These are phyloP conservation scores for Limnephilus marmoratus DNA, from an alignment of 2,888 invertebrate genomes.

Conservation along the genomic window DNA sequence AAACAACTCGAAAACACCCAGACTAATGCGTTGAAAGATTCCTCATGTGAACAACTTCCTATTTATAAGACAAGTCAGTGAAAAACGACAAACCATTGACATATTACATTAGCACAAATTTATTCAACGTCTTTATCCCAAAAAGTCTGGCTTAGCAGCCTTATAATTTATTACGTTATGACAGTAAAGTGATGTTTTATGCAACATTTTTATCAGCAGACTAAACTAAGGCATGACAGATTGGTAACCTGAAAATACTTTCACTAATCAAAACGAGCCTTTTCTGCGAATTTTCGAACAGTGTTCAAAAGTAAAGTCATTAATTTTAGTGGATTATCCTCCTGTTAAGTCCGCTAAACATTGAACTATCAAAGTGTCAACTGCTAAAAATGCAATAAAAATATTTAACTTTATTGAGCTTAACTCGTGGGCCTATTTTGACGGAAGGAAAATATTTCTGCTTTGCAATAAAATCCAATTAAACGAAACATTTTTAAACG, in stretches of 20 bases:
- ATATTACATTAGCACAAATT: background rate
- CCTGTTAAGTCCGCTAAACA: background rate
- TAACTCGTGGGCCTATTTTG: too few relatives aligned
- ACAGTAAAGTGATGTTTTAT: background rate
- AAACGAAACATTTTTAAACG: too few relatives aligned
- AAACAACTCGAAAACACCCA: background rate
- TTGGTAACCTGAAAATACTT: background rate
- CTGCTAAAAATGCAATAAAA: background rate
- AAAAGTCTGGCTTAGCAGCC: background rate
- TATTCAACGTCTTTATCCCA: background rate
- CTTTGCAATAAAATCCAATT: too few relatives aligned
- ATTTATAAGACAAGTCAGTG: background rate
- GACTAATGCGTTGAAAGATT: background rate
- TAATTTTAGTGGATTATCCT: background rate
- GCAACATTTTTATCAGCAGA: background rate
- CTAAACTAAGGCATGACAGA: background rate
- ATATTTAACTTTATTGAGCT: background rate
- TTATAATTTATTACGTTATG: background rate
- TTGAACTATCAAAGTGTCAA: too few relatives aligned
- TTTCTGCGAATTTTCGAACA: background rate
- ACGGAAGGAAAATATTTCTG: too few relatives aligned
- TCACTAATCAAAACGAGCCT: background rate
- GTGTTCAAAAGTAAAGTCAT: background rate
- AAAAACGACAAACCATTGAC: background rate
- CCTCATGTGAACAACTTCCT: background rate